Base-by-base conservation (phyloP, 1,140 invertebrate genomes). In the Mactra quadrangularis region DNA sequence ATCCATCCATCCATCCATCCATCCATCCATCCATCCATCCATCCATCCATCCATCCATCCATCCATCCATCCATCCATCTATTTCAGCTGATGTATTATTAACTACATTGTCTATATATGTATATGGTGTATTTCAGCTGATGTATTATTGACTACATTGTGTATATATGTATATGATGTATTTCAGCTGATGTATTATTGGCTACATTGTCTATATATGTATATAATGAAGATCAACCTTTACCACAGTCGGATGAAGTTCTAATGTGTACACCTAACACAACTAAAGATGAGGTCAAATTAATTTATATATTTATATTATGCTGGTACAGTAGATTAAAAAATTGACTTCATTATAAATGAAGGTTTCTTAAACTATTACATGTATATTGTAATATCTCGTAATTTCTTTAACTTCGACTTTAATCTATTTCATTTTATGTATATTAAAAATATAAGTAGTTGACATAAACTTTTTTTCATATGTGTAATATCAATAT, bases 171-270 rank as follows among this genome's bases (percentile, higher is more conserved):
- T 29, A 6, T 2, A 9, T 60, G 6, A 27, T 17, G 11, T 15
- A 6, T 60, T 60, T 11, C 29, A 68, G 45, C 38, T 35, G 88
- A 92, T 25, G 78, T 90, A 6, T 82, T 89, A 27, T 86, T 85
- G 47, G 83, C 83, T 9, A 85, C 91, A 29, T 52, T 90, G 22
- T 87, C 87, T 31, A 75, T 90, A 25, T 92, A 90, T 78, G 88
- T 88, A 71, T 62, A 81, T 71, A 81, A 84, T 22, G 27, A 71
- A 19, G 77, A 88, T 22, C 57, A 89, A 47, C 85, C 88, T 2
- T 81, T 90, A 22, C 91, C 91, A 31, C 68, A 82, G 55, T 78
- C 85, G 41, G 89, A 91, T 78, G 91, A 92, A 71, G 86, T 92
- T 27, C 86, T 92, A 3, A 31, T 92, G 25, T 92, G 91, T 83